Conservation (phyloP, 2,797 vertebrate genomes). For the Enteromius trimaculatus region DNA sequence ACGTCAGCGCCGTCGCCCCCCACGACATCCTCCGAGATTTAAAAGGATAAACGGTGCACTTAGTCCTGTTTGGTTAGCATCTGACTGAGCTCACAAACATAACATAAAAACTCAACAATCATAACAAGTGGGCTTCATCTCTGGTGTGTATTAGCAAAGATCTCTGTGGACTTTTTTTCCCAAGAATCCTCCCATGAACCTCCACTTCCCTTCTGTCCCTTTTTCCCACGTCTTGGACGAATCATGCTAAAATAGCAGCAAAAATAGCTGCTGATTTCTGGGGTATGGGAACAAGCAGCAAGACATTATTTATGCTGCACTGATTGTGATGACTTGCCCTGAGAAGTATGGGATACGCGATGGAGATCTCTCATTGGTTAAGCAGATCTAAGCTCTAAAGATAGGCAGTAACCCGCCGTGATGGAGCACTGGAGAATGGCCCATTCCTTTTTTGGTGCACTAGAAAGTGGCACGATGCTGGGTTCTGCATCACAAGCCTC, state of each 20-base stretch:
- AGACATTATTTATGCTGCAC: constrained; percentile 43
- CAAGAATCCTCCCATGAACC: constrained; percentile 71
- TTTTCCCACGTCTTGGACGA: constrained; percentile 77
- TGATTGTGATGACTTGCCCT: constrained; percentile 47
- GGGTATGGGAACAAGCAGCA: constrained; percentile 58
- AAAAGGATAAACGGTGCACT: neutral
- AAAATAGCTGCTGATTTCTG: constrained; percentile 54
- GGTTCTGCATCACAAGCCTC: constrained; percentile 42
- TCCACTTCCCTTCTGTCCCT: constrained; percentile 73
- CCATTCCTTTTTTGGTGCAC: constrained; percentile 68
- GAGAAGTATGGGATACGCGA: constrained; percentile 47
- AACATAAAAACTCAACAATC: constrained; percentile 3
- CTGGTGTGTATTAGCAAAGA: constrained; percentile 49
- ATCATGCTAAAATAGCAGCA: constrained; percentile 38
- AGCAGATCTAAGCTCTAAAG: constrained; percentile 53
- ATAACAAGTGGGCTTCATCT: constrained; percentile 39
- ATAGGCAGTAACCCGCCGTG: constrained; percentile 52
- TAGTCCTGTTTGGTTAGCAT: constrained; percentile 7
- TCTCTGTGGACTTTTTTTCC: constrained; percentile 68
- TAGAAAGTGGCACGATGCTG: constrained; percentile 53
- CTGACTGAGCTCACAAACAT: constrained; percentile 46
- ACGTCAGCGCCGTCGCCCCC: neutral
- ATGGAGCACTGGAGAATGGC: constrained; percentile 57
- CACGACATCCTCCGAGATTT: neutral
- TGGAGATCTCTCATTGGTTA: constrained; percentile 54